Base-by-base conservation (phyloP, 2,888 invertebrate genomes). In the Sipha maydis region DNA sequence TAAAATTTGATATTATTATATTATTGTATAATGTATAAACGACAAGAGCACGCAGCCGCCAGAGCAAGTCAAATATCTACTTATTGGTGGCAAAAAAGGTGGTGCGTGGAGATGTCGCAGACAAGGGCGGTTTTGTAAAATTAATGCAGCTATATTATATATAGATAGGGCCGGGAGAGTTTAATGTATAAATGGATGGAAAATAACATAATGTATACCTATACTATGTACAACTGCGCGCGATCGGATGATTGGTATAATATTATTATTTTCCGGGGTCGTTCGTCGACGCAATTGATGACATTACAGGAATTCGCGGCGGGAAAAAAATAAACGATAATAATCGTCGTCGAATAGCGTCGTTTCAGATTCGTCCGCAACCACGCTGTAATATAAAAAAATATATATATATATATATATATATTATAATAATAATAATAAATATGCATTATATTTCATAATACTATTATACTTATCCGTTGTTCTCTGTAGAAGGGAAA, bases 1-100 rank as follows among this genome's bases (percentile, higher is more conserved):
- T 86, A 86, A 86, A 86, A 86, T 86, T 86, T 73, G 73, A 61
- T 80, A 80, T 86, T 86, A 80, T 86, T 77, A 78, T 28, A 34
- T 76, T 75, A 83, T 56, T 41, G 3, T 67, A 4, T 41, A 71
- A 71, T 28, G 61, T 67, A 84, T 31, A 85, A 77, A 85, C 41
- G 84, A 85, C 84, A 67, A 85, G 76, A 85, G 84, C 84, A 77
- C 61, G 84, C 75, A 73, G 38, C 83, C 83, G 28, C 75, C 56
- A 25, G 48, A 76, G 56, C 61, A 25, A 84, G 75, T 76, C 84
- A 28, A 84, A 84, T 76, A 75, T 84, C 84, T 75, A 67, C 67
- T 77, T 75, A 75, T 76, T 28, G 82, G 82, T 48, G 82, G 82
- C 41, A 69, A 48, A 75, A 67, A 69, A 38, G 67, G 61, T 61